Base-by-base conservation (phyloP, 2,888 invertebrate genomes). In the Malthinus seriepunctatus region DNA sequence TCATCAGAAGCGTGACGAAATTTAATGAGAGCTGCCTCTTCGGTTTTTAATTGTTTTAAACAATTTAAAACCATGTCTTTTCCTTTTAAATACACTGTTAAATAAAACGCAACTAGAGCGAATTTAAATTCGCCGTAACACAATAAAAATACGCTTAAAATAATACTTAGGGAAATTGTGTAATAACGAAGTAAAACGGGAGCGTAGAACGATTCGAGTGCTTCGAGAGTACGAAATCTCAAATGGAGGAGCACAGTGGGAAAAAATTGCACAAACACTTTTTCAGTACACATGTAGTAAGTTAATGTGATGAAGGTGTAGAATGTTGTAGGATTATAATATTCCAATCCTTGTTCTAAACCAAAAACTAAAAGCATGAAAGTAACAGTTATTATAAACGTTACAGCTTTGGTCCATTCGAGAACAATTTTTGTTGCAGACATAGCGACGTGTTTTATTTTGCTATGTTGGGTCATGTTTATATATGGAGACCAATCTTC, bases 401-500 rank as follows among this genome's bases (percentile, higher is more conserved):
- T 90, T 46, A 91, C 86, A 0, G 90, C 90, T 77, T 91, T 91
- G 10, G 90, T 90, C 88, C 90, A 90, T 74, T 91, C 90, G 51
- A 91, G 80, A 7, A 90, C 90, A 55, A 91, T 87, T 76, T 90
- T 90, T 0, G 90, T 91, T 1, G 90, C 88, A 3, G 90, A 88
- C 89, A 91, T 89, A 32, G 90, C 90, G 52, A 91, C 84, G 74
- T 91, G 91, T 67, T 88, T 87, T 56, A 91, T 85, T 64, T 86
- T 86, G 62, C 78, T 87, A 72, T 87, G 87, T 37, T 88, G 85
- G 0, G 88, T 87, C 71, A 91, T 84, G 70, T 88, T 87, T 12
- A 91, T 87, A 69, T 88, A 89, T 0, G 89, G 87, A 0, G 88
- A 87, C 89, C 90, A 90, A 77, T 90, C 88, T 73, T 89, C 88